phyloP scores from a whole-genome alignment of 2,113 vertebrate species.

The Natator depressus region DNA sequence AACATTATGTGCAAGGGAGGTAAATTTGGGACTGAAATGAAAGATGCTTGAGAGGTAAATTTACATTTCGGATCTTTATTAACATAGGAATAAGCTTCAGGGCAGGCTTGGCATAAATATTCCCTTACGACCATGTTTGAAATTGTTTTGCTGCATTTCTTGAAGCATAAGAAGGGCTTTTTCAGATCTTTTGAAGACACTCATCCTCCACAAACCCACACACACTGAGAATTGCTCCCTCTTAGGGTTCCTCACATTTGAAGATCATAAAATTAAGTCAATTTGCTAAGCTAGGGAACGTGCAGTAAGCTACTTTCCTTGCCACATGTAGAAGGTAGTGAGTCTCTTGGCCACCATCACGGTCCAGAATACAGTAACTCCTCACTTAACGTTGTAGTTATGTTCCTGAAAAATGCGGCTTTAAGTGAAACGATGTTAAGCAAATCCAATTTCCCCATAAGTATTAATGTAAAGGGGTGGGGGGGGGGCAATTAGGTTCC shows the following conservation, averaged over 20 bases:
- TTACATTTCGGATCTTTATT: slow-evolving; percentile 37
- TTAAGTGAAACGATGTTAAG: too few relatives aligned
- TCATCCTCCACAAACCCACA: background rate
- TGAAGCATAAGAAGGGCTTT: background rate
- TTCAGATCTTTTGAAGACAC: background rate
- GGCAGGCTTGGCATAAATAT: slow-evolving; percentile 17
- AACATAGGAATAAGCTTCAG: background rate
- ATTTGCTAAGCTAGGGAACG: background rate
- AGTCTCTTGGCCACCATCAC: background rate
- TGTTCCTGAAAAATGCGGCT: too few relatives aligned
- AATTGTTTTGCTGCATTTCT: background rate
- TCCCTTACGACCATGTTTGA: background rate
- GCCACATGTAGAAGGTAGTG: slow-evolving; percentile 9
- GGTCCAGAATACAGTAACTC: background rate
- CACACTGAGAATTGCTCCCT: background rate
- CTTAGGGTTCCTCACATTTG: background rate
- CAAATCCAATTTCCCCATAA: too few relatives aligned
- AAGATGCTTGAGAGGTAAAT: slow-evolving; percentile 41
- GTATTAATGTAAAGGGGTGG: too few relatives aligned
- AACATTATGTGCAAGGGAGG: slow-evolving; percentile 37
- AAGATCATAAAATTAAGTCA: background rate
- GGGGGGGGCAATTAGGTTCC: too few relatives aligned
- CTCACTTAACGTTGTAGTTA: too few relatives aligned
- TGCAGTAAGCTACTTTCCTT: background rate
- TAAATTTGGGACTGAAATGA: slow-evolving; percentile 49